These are phyloP conservation scores for Rotaria sp. DNA, from an alignment of 2,888 invertebrate species.

Conservation along the genomic window DNA sequence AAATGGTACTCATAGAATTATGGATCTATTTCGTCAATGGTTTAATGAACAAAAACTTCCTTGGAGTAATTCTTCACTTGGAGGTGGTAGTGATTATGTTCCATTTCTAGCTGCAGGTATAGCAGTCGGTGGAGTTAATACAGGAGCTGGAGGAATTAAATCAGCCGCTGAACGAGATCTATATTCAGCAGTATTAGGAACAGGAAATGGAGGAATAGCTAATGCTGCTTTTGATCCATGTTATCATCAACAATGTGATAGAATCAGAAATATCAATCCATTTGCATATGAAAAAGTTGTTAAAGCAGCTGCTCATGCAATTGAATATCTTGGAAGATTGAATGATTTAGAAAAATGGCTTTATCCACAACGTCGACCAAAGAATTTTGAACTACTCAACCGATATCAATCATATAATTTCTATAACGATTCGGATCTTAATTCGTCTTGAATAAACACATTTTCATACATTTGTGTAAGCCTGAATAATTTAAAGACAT, in stretches of 20 bases:
- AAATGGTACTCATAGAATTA: not conserved
- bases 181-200: not conserved
- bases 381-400: not conserved
- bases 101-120: not conserved
- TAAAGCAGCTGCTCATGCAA: not conserved
- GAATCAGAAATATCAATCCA: not conserved
- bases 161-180: not conserved
- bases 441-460: no score
- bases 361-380: not conserved
- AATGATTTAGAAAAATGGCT: not conserved
- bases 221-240: not conserved
- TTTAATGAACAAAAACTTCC: not conserved
- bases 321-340: not conserved
- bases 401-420: no score
- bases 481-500: no score
- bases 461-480: no score
- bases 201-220: not conserved
- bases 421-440: no score
- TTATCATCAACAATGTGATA: not conserved
- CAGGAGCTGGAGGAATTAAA: not conserved
- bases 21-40: not conserved
- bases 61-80: not conserved
- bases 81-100: not conserved
- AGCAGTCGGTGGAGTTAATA: not conserved
- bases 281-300: not conserved